Conservation (phyloP, 2,888 invertebrate species). For the Tetropium fuscum region DNA sequence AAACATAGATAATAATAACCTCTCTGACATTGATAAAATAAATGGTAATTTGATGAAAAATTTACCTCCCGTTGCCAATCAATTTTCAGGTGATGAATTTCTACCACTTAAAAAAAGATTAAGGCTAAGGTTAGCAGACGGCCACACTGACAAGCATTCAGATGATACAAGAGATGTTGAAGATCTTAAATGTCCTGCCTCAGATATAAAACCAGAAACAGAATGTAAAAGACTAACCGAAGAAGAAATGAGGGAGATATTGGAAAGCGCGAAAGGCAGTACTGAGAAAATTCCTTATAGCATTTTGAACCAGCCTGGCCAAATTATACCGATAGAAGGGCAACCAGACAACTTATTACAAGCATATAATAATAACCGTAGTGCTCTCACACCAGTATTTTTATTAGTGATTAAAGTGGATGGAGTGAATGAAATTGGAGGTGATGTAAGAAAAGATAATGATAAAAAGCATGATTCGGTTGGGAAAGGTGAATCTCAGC, state of each 20-base stretch:
- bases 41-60: slow-evolving; percentile 22
- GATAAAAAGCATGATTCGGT: too few relatives aligned
- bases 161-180: slow-evolving; percentile 5
- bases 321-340: slow-evolving; percentile 13
- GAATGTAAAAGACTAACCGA: slow-evolving; percentile 8
- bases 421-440: slow-evolving; percentile 1
- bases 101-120: slow-evolving; percentile 27
- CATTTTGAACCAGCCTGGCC: neutral
- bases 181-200: slow-evolving; percentile 13
- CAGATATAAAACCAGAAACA: neutral
- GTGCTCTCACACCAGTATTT: slow-evolving; percentile 1
- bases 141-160: slow-evolving; percentile 5
- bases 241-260: slow-evolving; percentile 18
- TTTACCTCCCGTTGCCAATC: slow-evolving; percentile 26
- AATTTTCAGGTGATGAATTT: slow-evolving; percentile 28
- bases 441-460: slow-evolving; percentile 3
- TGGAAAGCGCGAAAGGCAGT: slow-evolving; percentile 2
- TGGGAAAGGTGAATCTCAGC: too few relatives aligned
- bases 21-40: slow-evolving; percentile 16
- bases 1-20: slow-evolving; percentile 16
- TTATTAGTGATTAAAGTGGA: slow-evolving; percentile 19
- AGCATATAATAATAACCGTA: neutral
- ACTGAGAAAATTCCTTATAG: neutral
- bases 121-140: slow-evolving; percentile 2
- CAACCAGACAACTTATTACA: neutral